phyloP scores from a whole-genome alignment of 2,113 vertebrate species.

The Lamprotornis superbus region DNA sequence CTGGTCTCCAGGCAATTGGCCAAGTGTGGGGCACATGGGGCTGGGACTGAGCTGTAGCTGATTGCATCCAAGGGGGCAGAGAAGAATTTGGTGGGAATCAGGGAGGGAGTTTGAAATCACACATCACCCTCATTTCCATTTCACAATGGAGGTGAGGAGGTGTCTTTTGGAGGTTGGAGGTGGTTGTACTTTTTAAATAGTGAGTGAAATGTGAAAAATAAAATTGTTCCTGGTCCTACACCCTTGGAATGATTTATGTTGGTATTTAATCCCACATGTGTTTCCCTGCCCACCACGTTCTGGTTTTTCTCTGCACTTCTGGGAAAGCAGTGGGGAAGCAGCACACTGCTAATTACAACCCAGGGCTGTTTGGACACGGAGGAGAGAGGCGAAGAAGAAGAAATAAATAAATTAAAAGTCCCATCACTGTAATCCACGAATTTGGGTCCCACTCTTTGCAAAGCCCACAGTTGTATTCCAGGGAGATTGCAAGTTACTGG shows the following conservation, averaged over 20 bases:
- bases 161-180: slow-evolving; percentile 24
- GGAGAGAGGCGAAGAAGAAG: not conserved
- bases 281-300: not conserved
- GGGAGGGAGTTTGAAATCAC: not conserved
- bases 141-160: not conserved
- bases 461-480: not conserved
- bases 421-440: not conserved
- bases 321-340: not conserved
- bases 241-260: not conserved
- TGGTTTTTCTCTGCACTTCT: not conserved
- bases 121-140: not conserved
- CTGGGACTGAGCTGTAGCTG: not conserved
- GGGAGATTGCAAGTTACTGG: not conserved
- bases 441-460: not conserved
- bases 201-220: slow-evolving; percentile 23
- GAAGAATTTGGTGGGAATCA: not conserved
- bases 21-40: accelerated
- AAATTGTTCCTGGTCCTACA: not conserved
- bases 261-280: not conserved
- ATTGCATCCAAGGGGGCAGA: not conserved
- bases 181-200: slow-evolving; percentile 20
- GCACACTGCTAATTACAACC: not conserved
- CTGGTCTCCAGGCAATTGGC: not conserved
- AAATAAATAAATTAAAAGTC: not conserved
- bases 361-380: not conserved